Percentiles rank a stretch among this genome's conserved stretches.
Conservation (phyloP, 2,888 invertebrate species). For the Scaptomyza tumidula region DNA sequence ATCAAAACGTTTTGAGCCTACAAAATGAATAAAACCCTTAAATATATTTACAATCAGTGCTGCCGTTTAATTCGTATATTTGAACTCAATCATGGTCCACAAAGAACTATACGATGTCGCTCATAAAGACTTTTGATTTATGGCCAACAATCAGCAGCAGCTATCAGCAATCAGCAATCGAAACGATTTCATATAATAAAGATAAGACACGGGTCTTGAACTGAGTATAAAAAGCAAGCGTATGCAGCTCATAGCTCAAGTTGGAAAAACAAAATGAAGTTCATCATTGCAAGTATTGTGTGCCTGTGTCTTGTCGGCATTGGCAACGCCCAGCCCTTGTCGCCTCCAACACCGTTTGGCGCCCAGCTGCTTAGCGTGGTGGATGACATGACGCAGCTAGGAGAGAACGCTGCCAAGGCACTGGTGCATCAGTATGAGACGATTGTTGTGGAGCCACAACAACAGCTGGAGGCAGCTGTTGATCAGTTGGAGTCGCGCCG, state of each 20-base stretch:
- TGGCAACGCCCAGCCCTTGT: constrained; percentile 47
- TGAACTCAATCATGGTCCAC: constrained; percentile 6
- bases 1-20: too few species aligned
- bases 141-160: constrained; percentile 10
- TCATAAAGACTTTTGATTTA: constrained; percentile 48
- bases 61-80: constrained; percentile 17
- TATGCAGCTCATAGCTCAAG: constrained; percentile 1
- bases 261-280: constrained; percentile 53
- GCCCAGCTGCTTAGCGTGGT: constrained; percentile 49
- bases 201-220: constrained; percentile 28
- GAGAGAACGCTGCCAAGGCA: constrained; percentile 51
- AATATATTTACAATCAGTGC: not conserved
- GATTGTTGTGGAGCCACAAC: constrained; percentile 66
- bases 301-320: constrained; percentile 47
- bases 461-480: constrained; percentile 65
- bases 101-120: not conserved
- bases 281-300: constrained; percentile 26
- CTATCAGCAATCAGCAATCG: constrained; percentile 26
- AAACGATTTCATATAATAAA: not conserved
- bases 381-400: constrained; percentile 54
- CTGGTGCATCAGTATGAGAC: constrained; percentile 66
- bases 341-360: constrained; percentile 42
- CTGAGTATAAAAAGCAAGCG: constrained; percentile 51
- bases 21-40: too few species aligned
- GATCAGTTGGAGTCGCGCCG: constrained; percentile 63